These are phyloP conservation scores for Muscicapa striata DNA, from an alignment of 2,797 vertebrate species.

Conservation along the genomic window DNA sequence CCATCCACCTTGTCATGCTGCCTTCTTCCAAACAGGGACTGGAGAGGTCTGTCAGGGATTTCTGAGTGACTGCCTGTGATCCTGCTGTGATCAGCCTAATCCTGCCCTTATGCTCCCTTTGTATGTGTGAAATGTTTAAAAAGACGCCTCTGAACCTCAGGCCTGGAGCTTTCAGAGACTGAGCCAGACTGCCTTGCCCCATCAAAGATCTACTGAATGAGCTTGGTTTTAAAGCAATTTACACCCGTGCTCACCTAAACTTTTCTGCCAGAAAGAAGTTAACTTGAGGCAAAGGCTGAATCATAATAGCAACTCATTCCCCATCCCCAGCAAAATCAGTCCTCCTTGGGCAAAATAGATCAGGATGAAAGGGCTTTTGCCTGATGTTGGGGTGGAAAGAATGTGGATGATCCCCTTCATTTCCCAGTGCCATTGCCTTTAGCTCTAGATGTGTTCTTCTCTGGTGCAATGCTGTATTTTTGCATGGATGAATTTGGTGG, in stretches of 20 bases:
- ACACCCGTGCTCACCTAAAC: not conserved
- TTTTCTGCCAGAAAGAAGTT: not conserved
- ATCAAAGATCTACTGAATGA: not conserved
- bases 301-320: not conserved
- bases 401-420: not conserved
- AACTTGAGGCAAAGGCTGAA: not conserved
- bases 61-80: not conserved
- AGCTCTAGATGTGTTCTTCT: not conserved
- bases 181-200: not conserved
- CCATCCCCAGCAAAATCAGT: not conserved
- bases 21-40: not conserved
- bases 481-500: not conserved
- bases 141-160: not conserved
- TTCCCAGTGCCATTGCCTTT: not conserved
- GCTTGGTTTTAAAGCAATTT: not conserved
- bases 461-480: not conserved
- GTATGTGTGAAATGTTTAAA: not conserved
- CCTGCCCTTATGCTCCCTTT: not conserved
- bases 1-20: not conserved
- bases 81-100: not conserved
- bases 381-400: fast-evolving
- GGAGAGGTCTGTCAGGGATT: not conserved
- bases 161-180: not conserved
- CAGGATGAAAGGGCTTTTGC: not conserved
- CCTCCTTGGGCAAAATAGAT: not conserved